Base-by-base conservation (phyloP, 2,888 invertebrate species). In the Noctuana brunneofusca region DNA sequence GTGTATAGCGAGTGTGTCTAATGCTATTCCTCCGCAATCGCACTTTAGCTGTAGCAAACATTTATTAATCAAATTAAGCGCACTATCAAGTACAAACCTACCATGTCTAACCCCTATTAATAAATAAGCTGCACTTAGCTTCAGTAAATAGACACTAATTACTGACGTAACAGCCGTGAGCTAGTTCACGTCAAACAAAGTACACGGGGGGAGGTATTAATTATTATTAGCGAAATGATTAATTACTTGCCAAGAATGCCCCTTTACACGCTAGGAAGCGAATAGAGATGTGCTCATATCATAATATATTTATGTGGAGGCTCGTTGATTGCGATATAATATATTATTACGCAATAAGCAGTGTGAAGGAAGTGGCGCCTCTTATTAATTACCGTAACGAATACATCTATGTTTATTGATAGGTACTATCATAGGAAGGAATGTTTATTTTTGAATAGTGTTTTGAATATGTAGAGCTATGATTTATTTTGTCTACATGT, bases 161-260 rank as follows among this genome's bases (percentile, higher is more conserved):
- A 58, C 20, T 41, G 58, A 52, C 41, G 58, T 58, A 58, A 52
- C 50, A 38, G 6, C 38, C n/a, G 14, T 49, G 11, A 48, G 59
- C 52, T 52, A 52, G 59, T 60, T 38, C 60, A 60, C 54, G 46
- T 58, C 53, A 59, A 35, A 54, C 58, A 11, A 50, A n/a, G 52
- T 52, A 50, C 50, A 30, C 35, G 24, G 46, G 64, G 64, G 62
- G 59, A 63, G 64, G 66, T 64, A 74, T 73, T 72, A 73, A 74
- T 74, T 70, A 73, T 69, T 73, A 74, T 83, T 79, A 81, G 72
- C 65, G 64, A 75, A 76, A 80, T 85, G 83, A 86, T 85, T 86
- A 84, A 85, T 84, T 82, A 78, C 81, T 76, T 66, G 18, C 48
- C 71, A 72, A 70, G 74, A 74, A 78, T 78, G 77, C 75, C 73